phyloP scores from a whole-genome alignment of 30 jellyfish, hydroid and myxozoan genomes.

The Nemopilema nomurai region DNA sequence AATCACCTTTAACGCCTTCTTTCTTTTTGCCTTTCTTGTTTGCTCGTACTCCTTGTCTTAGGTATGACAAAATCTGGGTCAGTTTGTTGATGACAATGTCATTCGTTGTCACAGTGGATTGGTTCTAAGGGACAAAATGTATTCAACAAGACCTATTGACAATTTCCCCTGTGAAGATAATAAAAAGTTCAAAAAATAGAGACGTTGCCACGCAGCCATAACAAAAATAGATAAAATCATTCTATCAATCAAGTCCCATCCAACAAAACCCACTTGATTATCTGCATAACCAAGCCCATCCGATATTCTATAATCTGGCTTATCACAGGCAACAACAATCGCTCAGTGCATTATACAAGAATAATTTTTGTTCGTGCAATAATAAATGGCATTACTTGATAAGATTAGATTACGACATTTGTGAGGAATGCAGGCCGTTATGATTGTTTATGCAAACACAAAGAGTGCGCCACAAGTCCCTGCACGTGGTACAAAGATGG shows the following conservation, averaged over 20 bases:
- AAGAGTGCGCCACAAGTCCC: no score
- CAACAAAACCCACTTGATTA: no score
- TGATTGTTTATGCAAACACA: no score
- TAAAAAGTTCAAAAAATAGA: no score
- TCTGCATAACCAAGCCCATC: no score
- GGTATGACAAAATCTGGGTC: constrained; percentile 95
- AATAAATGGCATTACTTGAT: not conserved
- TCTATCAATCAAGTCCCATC: no score
- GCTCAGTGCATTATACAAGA: not conserved
- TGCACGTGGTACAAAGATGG: no score
- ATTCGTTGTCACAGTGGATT: constrained; percentile 95
- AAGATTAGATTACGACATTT: not conserved
- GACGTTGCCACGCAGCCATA: no score
- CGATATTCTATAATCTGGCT: no score
- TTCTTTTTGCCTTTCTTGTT: constrained; percentile 79
- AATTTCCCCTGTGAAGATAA: no score
- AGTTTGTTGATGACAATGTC: constrained; percentile 97
- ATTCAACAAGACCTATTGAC: not conserved
- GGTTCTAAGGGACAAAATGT: constrained; percentile 52
- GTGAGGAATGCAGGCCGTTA: not conserved
- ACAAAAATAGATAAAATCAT: no score
- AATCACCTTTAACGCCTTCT: constrained; percentile 82
- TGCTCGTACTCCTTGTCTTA: constrained; percentile 98
- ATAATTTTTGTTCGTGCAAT: not conserved
- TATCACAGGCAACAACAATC: no score